These are phyloP conservation scores for Toxotes jaculatrix DNA, from an alignment of 2,113 vertebrate genomes.

Conservation along the genomic window DNA sequence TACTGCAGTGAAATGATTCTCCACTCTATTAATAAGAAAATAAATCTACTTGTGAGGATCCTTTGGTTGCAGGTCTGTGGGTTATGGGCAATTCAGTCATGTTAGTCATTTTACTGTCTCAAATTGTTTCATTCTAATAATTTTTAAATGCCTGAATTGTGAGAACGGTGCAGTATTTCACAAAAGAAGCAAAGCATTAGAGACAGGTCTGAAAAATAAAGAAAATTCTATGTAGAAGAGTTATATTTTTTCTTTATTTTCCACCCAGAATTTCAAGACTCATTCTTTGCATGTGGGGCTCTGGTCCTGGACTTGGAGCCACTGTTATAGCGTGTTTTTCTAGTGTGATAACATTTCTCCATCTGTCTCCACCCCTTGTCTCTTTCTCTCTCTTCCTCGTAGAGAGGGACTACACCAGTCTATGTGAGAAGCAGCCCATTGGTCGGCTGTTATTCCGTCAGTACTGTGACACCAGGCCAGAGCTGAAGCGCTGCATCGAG, in stretches of 20 bases:
- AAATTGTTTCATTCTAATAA: not conserved
- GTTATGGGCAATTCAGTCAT: not conserved
- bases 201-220: not conserved
- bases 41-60: not conserved
- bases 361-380: not conserved
- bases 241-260: not conserved
- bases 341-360: not conserved
- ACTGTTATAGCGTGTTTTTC: not conserved
- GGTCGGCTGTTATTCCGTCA: constrained; percentile 93
- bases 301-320: not conserved
- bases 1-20: not conserved
- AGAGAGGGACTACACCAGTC: constrained; percentile 91
- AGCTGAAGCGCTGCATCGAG: constrained; percentile 88
- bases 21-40: not conserved
- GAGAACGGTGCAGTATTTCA: not conserved
- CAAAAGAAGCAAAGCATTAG: not conserved
- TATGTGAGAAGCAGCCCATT: constrained; percentile 94
- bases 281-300: not conserved
- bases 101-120: not conserved
- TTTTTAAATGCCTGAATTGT: not conserved
- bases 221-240: no score
- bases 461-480: constrained; percentile 89
- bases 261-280: no score
- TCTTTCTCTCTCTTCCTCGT: constrained; percentile 17
- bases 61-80: not conserved